These are phyloP conservation scores for Drosophila pachea DNA, from an alignment of 1,140 invertebrate genomes.

Conservation along the genomic window DNA sequence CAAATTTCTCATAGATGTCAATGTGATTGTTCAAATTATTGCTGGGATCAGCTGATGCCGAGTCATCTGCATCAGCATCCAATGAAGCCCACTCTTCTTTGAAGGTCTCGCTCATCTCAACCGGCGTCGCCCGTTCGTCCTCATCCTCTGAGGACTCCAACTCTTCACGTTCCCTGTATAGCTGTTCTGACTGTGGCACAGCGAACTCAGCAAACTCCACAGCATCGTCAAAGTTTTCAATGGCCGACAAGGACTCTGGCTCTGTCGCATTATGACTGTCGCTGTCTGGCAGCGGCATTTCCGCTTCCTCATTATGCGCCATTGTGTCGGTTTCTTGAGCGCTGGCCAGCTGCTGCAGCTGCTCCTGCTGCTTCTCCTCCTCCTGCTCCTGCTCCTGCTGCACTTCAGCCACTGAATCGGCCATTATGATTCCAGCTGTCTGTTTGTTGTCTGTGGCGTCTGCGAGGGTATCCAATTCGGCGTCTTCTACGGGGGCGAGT, in stretches of 20 bases:
- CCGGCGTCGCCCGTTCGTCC: conserved; percentile 15
- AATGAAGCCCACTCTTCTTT: conserved; percentile 65
- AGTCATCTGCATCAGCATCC: conserved; percentile 24
- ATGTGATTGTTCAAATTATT: conserved; percentile 73
- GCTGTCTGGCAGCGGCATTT: conserved; percentile 47
- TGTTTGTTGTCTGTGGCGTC: conserved; percentile 42
- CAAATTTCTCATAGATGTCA: conserved; percentile 59
- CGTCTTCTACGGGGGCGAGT: conserved; percentile 39
- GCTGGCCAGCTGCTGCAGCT: conserved; percentile 36
- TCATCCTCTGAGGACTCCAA: conserved; percentile 69
- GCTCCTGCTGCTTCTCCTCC: conserved; percentile 8
- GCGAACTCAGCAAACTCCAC: conserved; percentile 22
- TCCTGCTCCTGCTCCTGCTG: background rate
- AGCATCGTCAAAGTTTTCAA: conserved; percentile 39
- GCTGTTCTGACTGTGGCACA: conserved; percentile 16
- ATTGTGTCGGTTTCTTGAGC: conserved; percentile 49
- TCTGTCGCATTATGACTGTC: conserved; percentile 43
- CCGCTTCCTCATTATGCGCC: conserved; percentile 57
- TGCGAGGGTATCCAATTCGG: conserved; percentile 9
- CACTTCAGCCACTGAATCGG: conserved; percentile 26
- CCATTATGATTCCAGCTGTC: conserved; percentile 29
- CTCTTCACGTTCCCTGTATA: conserved; percentile 53
- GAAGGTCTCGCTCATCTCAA: conserved; percentile 68
- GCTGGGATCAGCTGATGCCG: conserved; percentile 26
- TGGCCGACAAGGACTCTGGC: conserved; percentile 39